Evolutionary conservation across 2,888 invertebrate genomes (phyloP).

Genomic region (Coleophora deauratella): DNA sequence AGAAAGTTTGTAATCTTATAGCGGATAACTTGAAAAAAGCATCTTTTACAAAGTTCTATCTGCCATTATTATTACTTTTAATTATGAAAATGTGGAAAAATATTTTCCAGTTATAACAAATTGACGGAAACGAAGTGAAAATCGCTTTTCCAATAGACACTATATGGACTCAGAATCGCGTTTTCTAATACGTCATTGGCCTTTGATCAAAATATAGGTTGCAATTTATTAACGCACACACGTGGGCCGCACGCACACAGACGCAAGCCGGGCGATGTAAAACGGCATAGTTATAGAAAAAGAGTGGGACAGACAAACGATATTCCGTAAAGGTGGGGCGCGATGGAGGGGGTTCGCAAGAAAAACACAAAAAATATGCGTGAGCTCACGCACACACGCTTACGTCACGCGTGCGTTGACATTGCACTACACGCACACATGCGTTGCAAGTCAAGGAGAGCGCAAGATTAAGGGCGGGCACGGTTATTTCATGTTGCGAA

Average conservation of each 20-base stretch:
- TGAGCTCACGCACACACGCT: slow-evolving; percentile 52
- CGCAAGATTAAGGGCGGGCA: slow-evolving; percentile 50
- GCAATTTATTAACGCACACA: slow-evolving; percentile 66
- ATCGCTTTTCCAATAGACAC: too few relatives aligned
- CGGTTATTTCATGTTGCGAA: neutral
- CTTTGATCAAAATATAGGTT: slow-evolving; percentile 70
- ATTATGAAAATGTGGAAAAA: too few relatives aligned
- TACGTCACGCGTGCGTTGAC: slow-evolving; percentile 26
- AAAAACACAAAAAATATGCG: slow-evolving; percentile 70
- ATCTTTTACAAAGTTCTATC: too few relatives aligned
- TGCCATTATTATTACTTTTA: too few relatives aligned
- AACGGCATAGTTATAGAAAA: slow-evolving; percentile 59
- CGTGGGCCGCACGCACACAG: slow-evolving; percentile 39
- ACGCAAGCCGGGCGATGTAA: slow-evolving; percentile 24
- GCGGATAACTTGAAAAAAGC: too few relatives aligned
- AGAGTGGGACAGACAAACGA: slow-evolving; percentile 67
- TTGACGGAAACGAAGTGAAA: too few relatives aligned
- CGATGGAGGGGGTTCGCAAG: slow-evolving; percentile 49
- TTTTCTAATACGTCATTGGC: slow-evolving; percentile 53
- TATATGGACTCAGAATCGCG: slow-evolving; percentile 19
- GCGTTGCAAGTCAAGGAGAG: slow-evolving; percentile 37
- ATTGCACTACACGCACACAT: slow-evolving; percentile 39
- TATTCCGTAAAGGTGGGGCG: slow-evolving; percentile 40
- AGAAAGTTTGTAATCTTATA: too few relatives aligned
- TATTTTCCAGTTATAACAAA: too few relatives aligned